Percentiles rank a stretch among this genome's conserved stretches.
phyloP scores from a whole-genome alignment of 2,113 vertebrate genomes.

The Petrocephalus zakoni region DNA sequence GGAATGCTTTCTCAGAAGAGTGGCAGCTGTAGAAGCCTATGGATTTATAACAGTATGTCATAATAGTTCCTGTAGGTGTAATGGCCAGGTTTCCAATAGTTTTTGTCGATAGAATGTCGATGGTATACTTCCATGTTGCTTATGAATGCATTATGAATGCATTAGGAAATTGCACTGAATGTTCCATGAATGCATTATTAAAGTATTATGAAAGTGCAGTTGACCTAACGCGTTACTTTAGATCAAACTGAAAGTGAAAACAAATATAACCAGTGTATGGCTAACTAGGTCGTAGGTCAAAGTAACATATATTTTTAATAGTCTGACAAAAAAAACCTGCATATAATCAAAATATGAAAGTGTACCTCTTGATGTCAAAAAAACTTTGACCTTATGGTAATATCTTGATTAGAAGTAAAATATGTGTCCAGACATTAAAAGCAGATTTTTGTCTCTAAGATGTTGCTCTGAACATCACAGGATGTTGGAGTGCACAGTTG shows the following conservation, averaged over 20 bases:
- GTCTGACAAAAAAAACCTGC: not conserved
- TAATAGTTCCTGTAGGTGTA: not conserved
- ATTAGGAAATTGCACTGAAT: no score
- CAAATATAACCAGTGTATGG: not conserved
- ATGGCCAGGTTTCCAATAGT: not conserved
- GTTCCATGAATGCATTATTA: not conserved
- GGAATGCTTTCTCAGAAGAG: not conserved
- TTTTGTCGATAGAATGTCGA: not conserved
- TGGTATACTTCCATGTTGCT: not conserved
- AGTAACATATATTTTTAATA: not conserved
- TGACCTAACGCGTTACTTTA: not conserved
- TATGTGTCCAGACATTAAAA: not conserved
- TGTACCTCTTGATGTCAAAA: not conserved
- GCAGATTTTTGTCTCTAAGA: not conserved
- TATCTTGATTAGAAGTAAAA: not conserved
- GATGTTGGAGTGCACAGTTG: conserved; percentile 57
- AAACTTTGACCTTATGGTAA: not conserved
- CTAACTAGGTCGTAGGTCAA: not conserved
- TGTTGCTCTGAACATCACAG: conserved; percentile 37
- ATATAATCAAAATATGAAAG: not conserved
- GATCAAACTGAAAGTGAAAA: not conserved
- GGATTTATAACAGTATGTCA: not conserved
- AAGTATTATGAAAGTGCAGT: not conserved
- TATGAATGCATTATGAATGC: not conserved
- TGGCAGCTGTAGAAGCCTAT: not conserved